phyloP scores from a whole-genome alignment of 2,797 vertebrate genomes.

The Acanthurus tractus region DNA sequence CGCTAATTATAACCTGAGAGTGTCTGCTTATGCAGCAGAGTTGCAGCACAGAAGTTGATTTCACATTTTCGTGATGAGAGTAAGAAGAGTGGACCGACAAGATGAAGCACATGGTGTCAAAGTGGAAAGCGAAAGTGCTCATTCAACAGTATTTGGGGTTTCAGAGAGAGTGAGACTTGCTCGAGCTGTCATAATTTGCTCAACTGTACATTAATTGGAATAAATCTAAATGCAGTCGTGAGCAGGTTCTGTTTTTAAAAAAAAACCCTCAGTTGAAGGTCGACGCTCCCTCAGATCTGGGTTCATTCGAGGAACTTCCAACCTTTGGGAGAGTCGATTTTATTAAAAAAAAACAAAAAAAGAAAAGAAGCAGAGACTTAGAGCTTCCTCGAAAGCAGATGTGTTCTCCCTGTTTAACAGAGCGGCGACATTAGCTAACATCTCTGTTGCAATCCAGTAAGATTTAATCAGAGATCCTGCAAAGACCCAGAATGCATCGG shows the following conservation, averaged over 20 bases:
- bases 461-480: slow-evolving; percentile 17
- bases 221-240: slow-evolving; percentile 1
- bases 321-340: not conserved
- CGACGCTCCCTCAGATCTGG: no score
- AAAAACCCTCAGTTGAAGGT: not conserved
- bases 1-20: no score
- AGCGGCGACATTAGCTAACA: slow-evolving; percentile 19
- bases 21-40: no score
- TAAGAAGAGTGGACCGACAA: no score
- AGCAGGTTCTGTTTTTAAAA: slow-evolving; percentile 2
- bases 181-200: not conserved
- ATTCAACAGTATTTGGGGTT: no score
- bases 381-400: not conserved
- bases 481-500: not conserved
- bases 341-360: no score
- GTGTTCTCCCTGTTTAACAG: slow-evolving; percentile 3
- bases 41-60: no score
- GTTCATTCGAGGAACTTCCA: not conserved
- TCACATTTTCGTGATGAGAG: no score
- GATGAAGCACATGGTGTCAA: no score
- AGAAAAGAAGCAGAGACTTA: not conserved
- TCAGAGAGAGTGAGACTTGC: not conserved
- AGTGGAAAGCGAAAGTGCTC: no score
- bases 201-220: not conserved
- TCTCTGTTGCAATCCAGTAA: not conserved